phyloP scores from a whole-genome alignment of 1,140 invertebrate genomes.

The Pseudomyrmex flavicornis region DNA sequence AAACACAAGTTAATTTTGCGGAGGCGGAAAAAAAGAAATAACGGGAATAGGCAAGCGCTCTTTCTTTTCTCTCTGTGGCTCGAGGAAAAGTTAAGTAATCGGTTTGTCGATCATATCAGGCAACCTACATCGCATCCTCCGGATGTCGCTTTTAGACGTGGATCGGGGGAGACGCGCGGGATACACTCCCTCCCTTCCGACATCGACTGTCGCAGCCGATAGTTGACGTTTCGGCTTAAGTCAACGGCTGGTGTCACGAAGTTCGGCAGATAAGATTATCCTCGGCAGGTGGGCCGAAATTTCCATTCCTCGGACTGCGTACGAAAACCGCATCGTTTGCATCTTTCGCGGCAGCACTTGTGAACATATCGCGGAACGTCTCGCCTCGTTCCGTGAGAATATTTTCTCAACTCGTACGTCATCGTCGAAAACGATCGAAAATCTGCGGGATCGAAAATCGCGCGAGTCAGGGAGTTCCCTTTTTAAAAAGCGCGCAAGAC shows the following conservation, averaged over 20 bases:
- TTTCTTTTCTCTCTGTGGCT: background rate
- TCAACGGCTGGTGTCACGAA: constrained; percentile 53
- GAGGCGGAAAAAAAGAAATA: background rate
- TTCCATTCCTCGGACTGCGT: constrained; percentile 30
- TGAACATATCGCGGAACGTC: background rate
- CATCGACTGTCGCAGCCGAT: constrained; percentile 57
- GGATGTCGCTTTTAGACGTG: constrained; percentile 7
- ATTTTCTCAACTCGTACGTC: background rate
- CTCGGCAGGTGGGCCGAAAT: constrained; percentile 48
- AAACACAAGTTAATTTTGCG: background rate
- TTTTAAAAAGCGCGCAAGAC: background rate
- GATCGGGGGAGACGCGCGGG: constrained; percentile 26
- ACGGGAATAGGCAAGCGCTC: background rate
- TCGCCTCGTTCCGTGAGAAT: background rate
- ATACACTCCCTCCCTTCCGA: background rate
- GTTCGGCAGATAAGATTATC: constrained; percentile 58
- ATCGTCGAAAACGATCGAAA: background rate
- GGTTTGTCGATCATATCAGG: constrained; percentile 40
- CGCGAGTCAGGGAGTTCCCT: background rate
- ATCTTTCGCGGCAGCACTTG: constrained; percentile 16
- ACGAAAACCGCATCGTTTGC: constrained; percentile 30
- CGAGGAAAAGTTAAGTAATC: constrained; percentile 39
- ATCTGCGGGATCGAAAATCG: constrained; percentile 2
- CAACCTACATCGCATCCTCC: background rate
- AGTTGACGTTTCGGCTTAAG: constrained; percentile 58